These are phyloP conservation scores for Liasis olivaceus DNA, from an alignment of 2,797 vertebrate genomes.

Conservation along the genomic window DNA sequence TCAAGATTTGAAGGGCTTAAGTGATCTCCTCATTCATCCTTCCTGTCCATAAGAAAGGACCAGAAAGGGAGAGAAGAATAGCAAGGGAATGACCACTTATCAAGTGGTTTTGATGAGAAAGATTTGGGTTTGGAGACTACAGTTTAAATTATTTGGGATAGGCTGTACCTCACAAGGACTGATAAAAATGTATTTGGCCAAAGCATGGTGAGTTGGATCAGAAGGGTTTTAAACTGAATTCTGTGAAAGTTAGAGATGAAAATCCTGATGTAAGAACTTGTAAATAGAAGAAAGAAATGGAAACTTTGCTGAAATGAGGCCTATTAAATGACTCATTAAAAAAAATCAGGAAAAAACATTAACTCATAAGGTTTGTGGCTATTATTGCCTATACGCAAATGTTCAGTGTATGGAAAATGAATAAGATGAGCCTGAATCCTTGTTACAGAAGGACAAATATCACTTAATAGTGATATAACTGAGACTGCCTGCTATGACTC, in stretches of 20 bases:
- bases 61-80: neutral
- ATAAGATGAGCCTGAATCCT: neutral
- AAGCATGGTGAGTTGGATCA: neutral
- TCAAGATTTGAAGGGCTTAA: neutral
- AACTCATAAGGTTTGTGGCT: neutral
- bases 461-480: neutral
- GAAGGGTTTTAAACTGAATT: neutral
- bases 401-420: neutral
- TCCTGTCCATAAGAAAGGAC: neutral
- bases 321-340: neutral
- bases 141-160: neutral
- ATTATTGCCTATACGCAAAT: neutral
- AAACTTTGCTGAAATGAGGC: neutral
- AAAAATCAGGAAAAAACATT: neutral
- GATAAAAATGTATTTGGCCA: neutral
- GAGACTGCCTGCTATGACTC: neutral
- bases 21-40: neutral
- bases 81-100: neutral
- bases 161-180: neutral
- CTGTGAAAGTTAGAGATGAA: neutral
- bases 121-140: neutral
- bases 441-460: neutral
- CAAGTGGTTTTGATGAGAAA: neutral
- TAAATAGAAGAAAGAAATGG: neutral
- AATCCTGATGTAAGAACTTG: neutral